Evolutionary conservation across 2,113 vertebrate species (phyloP), one percentile per base, ranked within the genome.

Genomic region (Thinocorus orbignyianus): DNA sequence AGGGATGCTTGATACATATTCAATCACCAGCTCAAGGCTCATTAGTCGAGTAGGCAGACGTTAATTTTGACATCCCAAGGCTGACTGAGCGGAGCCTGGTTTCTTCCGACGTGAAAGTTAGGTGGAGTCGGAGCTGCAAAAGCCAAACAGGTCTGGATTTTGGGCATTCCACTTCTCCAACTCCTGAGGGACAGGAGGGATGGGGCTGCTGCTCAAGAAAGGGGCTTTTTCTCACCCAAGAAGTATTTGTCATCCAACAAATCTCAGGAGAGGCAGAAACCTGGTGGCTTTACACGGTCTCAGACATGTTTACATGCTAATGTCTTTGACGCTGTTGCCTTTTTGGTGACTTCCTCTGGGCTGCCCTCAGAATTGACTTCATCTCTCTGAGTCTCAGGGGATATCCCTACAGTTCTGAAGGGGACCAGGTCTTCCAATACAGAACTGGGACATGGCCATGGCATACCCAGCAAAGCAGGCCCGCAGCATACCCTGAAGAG

Each of bases 51-150:
- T 48, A 89, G 72, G 44, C 73, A 93, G 83, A 74, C 10, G 25
- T 89, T 86, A 81, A 89, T 91, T 90, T 89, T 95, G 77, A 89
- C 73, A 79, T 93, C 69, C 73, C 60, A 84, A 89, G 57, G 83
- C 51, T 87, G 77, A 91, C 42, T 0, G 2, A 80, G 37, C 3
- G 1, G 20, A 70, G 46, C 65, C 37, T 86, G 31, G 4, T 70
- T 93, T 91, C 91, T 81, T 78, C 52, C 11, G 9, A 35, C 17
- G 13, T 58, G 68, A 46, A 66, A 86, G 35, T 84, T n/a, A 68
- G 64, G 22, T 68, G 48, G 64, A 93, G 30, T 42, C 26, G 78
- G 30, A 86, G 61, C 35, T 30, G 46, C 7, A 39, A 25, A 3
- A 41, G 10, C 9, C 37, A 51, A 51, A 30, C 12, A 74, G 30